These are phyloP conservation scores for Erebia ligea DNA, from an alignment of 2,888 invertebrate species.

Conservation along the genomic window DNA sequence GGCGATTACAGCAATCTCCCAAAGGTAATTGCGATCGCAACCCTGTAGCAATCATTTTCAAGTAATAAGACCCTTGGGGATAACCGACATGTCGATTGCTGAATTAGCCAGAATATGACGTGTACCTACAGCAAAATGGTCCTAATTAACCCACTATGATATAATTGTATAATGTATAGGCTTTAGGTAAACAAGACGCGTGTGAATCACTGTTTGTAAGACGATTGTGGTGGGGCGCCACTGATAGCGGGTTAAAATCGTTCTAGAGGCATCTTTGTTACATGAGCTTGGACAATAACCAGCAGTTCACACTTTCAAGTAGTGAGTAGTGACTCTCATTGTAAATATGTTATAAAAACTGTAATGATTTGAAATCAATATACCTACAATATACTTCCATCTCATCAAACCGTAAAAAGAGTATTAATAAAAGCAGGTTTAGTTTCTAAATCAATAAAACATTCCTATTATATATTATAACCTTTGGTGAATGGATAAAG, in stretches of 20 bases:
- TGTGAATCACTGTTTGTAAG: conserved; percentile 5
- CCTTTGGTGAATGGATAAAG: too few species aligned
- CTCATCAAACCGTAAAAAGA: too few species aligned
- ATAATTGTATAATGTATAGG: neutral
- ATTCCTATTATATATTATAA: too few species aligned
- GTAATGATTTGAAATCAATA: too few species aligned
- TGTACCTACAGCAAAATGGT: neutral
- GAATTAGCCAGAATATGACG: neutral
- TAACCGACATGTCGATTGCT: neutral
- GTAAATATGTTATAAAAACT: too few species aligned
- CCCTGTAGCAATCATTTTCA: too few species aligned
- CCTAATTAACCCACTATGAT: neutral
- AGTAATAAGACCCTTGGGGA: neutral
- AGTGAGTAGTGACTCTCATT: neutral
- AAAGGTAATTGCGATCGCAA: too few species aligned
- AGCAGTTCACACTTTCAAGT: neutral
- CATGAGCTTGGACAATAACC: neutral
- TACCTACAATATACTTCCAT: too few species aligned
- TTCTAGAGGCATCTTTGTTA: neutral
- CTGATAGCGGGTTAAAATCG: neutral
- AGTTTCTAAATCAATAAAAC: too few species aligned
- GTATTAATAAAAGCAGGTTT: too few species aligned
- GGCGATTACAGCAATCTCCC: too few species aligned
- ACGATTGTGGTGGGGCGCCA: neutral
- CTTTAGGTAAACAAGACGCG: conserved; percentile 1